phyloP scores from a whole-genome alignment of 2,113 vertebrate genomes.

The Proteles cristata region DNA sequence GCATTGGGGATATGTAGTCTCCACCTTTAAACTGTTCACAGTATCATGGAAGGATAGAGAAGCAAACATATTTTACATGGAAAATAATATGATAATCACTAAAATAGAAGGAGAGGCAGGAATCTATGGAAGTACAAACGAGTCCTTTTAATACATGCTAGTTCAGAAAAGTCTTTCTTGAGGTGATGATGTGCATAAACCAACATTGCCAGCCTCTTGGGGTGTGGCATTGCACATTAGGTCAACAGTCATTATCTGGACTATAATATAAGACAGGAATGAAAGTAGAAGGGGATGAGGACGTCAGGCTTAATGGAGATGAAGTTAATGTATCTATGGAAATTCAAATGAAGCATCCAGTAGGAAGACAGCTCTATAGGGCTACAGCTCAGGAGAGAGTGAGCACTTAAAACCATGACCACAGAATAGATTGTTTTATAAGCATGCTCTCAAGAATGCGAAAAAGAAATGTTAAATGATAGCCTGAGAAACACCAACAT shows the following conservation, averaged over 20 bases:
- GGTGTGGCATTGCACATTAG: background rate
- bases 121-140: background rate
- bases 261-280: background rate
- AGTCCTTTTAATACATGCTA: fast-evolving
- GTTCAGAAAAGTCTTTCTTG: background rate
- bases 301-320: background rate
- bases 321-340: background rate
- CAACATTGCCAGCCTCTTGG: background rate
- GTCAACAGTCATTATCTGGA: background rate
- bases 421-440: background rate
- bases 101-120: background rate
- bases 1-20: background rate
- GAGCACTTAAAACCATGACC: background rate
- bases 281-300: background rate
- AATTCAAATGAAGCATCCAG: background rate
- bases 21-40: background rate
- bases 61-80: background rate
- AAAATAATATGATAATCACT: background rate
- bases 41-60: background rate
- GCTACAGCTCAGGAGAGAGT: background rate
- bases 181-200: background rate
- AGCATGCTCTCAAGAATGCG: background rate
- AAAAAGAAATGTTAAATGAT: background rate
- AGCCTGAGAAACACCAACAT: background rate
- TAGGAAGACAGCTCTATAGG: background rate